phyloP scores from a whole-genome alignment of 2,113 vertebrate genomes.

The Danio rerio region DNA sequence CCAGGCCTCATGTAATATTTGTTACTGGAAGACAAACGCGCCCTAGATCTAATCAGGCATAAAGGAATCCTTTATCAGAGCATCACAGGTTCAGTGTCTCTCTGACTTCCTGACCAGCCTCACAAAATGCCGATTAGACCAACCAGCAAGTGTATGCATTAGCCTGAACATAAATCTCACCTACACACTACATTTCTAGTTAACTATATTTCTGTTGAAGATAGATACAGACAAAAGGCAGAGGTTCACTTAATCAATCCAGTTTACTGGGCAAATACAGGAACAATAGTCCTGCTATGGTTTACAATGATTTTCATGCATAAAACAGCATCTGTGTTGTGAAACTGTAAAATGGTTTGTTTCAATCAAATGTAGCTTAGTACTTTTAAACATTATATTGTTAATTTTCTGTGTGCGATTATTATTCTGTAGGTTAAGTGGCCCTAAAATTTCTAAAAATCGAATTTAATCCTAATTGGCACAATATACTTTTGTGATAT shows the following conservation, averaged over 20 bases:
- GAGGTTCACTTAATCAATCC: constrained; percentile 69
- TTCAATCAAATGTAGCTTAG: constrained; percentile 74
- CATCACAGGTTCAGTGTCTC: constrained; percentile 66
- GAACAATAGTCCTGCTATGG: constrained; percentile 68
- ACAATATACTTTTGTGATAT: too few relatives aligned
- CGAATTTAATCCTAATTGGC: too few relatives aligned
- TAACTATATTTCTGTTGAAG: constrained; percentile 60
- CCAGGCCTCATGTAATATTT: constrained; percentile 73
- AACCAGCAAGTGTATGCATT: constrained; percentile 55
- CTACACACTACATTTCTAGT: constrained; percentile 43
- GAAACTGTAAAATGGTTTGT: constrained; percentile 69
- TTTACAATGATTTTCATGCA: constrained; percentile 66
- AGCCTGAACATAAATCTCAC: constrained; percentile 56
- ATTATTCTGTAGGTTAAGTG: too few relatives aligned
- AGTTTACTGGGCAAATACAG: constrained; percentile 67
- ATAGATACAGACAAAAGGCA: constrained; percentile 56
- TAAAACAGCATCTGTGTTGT: constrained; percentile 73
- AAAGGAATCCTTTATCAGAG: constrained; percentile 72
- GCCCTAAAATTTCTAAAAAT: too few relatives aligned
- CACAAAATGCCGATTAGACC: constrained; percentile 34
- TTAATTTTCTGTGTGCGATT: too few relatives aligned
- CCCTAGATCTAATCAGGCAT: constrained; percentile 75
- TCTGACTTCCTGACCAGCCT: constrained; percentile 24
- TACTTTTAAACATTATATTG: constrained; percentile 60
- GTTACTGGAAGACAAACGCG: constrained; percentile 77